Evolutionary conservation across 2,888 invertebrate species (phyloP).

Genomic region (Dioctria linearis): DNA sequence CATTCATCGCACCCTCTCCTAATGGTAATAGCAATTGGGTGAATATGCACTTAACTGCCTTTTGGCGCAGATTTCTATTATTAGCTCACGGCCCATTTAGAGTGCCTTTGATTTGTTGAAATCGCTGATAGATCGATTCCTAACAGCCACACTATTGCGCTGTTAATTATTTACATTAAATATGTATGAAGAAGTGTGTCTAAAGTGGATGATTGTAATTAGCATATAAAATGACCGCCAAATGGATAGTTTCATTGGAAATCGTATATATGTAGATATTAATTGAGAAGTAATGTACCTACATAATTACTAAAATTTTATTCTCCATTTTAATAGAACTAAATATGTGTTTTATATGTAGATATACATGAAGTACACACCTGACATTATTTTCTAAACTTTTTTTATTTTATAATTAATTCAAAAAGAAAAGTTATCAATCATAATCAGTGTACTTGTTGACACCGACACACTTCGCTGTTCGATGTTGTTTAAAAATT

Average conservation of each 20-base stretch:
- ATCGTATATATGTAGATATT: neutral
- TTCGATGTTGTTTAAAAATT: neutral
- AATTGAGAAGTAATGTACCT: neutral
- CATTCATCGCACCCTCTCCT: neutral
- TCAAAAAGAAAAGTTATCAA: neutral
- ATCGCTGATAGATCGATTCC: too few species aligned
- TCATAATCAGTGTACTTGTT: neutral
- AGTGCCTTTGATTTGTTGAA: neutral
- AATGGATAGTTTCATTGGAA: too few species aligned
- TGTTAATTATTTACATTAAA: too few species aligned
- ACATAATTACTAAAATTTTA: too few species aligned
- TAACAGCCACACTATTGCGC: too few species aligned
- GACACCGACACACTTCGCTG: neutral
- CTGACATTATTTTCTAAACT: neutral
- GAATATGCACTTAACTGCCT: neutral
- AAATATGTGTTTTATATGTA: neutral
- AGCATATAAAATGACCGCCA: too few species aligned
- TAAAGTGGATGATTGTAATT: too few species aligned
- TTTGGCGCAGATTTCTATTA: slow-evolving; percentile 2
- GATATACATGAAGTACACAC: neutral
- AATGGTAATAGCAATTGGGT: neutral
- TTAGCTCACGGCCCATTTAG: neutral
- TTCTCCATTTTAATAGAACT: too few species aligned
- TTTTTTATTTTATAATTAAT: neutral
- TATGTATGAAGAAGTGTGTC: too few species aligned